These are phyloP conservation scores for Musca vetustissima DNA, from an alignment of 1,140 invertebrate genomes.

Conservation along the genomic window DNA sequence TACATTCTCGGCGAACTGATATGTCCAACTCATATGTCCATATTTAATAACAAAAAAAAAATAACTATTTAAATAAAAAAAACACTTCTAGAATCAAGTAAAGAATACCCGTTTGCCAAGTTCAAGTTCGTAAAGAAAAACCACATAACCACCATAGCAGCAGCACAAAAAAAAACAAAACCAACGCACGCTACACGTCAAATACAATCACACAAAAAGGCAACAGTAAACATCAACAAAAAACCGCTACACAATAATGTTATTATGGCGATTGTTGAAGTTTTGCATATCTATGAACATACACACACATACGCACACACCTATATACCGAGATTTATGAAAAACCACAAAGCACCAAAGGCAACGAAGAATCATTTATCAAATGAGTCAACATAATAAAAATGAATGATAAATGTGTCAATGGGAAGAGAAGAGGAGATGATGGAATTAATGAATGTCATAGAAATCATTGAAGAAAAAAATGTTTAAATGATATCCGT, in stretches of 20 bases:
- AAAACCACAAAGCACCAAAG: not conserved
- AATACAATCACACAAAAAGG: too few relatives aligned
- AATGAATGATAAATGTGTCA: not conserved
- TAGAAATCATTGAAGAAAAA: too few relatives aligned
- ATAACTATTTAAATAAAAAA: too few relatives aligned
- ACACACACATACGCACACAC: not conserved
- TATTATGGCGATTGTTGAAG: not conserved
- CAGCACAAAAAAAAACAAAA: too few relatives aligned
- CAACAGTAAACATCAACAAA: not conserved
- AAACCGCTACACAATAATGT: not conserved
- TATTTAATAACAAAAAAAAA: too few relatives aligned
- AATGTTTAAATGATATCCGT: too few relatives aligned
- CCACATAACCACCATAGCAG: too few relatives aligned
- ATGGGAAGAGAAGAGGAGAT: not conserved
- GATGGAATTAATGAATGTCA: too few relatives aligned
- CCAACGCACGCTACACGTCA: too few relatives aligned
- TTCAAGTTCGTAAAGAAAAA: conserved; percentile 1
- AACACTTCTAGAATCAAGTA: not conserved
- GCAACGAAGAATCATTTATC: not conserved
- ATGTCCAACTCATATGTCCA: too few relatives aligned
- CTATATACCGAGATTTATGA: not conserved
- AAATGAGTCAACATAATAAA: conserved; percentile 14
- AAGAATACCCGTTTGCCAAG: conserved; percentile 2
- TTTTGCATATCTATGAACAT: too few relatives aligned
- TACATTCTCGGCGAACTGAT: too few relatives aligned